Percentiles rank a stretch among this genome's conserved stretches.
Evolutionary conservation across 1,140 invertebrate genomes (phyloP).

Genomic region (Drosophila sp.): DNA sequence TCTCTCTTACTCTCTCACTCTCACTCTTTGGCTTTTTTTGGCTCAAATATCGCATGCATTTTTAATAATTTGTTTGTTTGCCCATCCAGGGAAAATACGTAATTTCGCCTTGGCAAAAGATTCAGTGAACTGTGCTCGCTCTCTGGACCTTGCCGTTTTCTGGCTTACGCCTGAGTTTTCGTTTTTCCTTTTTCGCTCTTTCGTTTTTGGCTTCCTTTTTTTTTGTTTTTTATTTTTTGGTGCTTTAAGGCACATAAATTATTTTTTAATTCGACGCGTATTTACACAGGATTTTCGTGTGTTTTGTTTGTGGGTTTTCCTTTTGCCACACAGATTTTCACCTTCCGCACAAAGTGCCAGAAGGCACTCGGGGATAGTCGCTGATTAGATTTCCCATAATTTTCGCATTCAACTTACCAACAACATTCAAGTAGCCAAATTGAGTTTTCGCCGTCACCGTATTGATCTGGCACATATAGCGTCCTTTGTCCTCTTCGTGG

Average conservation of each 20-base stretch:
- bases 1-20: not conserved
- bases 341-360: not conserved
- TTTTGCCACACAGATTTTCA: slow-evolving; percentile 11
- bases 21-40: slow-evolving; percentile 5
- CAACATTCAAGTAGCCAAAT: slow-evolving; percentile 95
- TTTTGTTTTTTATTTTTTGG: slow-evolving; percentile 7
- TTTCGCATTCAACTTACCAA: slow-evolving; percentile 88
- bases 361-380: slow-evolving; percentile 4
- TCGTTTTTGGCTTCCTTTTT: slow-evolving; percentile 29
- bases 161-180: slow-evolving; percentile 12
- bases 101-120: slow-evolving; percentile 66
- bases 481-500: slow-evolving; percentile 94
- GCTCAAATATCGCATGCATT: slow-evolving; percentile 65
- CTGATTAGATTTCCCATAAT: slow-evolving; percentile 51
- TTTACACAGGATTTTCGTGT: slow-evolving; percentile 60
- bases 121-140: slow-evolving; percentile 67
- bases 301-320: slow-evolving; percentile 3
- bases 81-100: slow-evolving; percentile 61
- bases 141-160: slow-evolving; percentile 21
- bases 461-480: slow-evolving; percentile 98
- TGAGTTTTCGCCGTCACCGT: slow-evolving; percentile 96
- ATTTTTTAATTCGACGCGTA: slow-evolving; percentile 74
- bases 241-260: slow-evolving; percentile 73
- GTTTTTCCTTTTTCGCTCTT: slow-evolving; percentile 2
- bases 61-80: slow-evolving; percentile 79